These are phyloP conservation scores for Dreissena rostriformis DNA, from an alignment of 1,140 invertebrate genomes.

Conservation along the genomic window DNA sequence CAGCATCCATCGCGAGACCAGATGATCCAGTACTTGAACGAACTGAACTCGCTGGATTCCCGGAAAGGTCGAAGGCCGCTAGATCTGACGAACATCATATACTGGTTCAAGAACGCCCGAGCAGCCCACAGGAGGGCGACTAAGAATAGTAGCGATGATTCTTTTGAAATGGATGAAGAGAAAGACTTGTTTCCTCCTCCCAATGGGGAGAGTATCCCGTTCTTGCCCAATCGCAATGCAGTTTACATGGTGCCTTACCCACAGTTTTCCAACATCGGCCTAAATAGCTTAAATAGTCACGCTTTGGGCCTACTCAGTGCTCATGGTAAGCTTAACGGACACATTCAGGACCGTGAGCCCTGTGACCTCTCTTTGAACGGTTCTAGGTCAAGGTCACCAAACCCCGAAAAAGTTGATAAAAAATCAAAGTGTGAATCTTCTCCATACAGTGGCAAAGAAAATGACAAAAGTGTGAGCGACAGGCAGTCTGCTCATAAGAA, in stretches of 20 bases:
- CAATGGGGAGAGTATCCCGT: slow-evolving; percentile 46
- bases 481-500: slow-evolving; percentile 17
- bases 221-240: slow-evolving; percentile 64
- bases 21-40: slow-evolving; percentile 96
- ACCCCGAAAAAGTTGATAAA: slow-evolving; percentile 5
- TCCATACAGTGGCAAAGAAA: not conserved
- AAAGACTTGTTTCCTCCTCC: slow-evolving; percentile 41
- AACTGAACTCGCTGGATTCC: slow-evolving; percentile 95
- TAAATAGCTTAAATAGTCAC: slow-evolving; percentile 42
- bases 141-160: slow-evolving; percentile 68
- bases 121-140: slow-evolving; percentile 93
- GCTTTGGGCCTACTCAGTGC: slow-evolving; percentile 26
- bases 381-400: slow-evolving; percentile 42
- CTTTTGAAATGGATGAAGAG: slow-evolving; percentile 74
- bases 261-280: slow-evolving; percentile 43
- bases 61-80: slow-evolving; percentile 93
- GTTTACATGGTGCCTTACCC: slow-evolving; percentile 66
- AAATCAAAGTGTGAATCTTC: slow-evolving; percentile 7
- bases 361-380: slow-evolving; percentile 56
- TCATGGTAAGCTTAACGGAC: slow-evolving; percentile 31
- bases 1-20: slow-evolving; percentile 92
- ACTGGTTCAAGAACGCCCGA: slow-evolving; percentile 99
- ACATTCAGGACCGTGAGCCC: slow-evolving; percentile 43
- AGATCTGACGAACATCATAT: slow-evolving; percentile 98
- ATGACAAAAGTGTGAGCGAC: slow-evolving; percentile 41